A percentile compares a stretch with the other conserved stretches of the same genome.
Evolutionary conservation across 1,140 invertebrate genomes (phyloP).

Genomic region (Drosophila sp.): DNA sequence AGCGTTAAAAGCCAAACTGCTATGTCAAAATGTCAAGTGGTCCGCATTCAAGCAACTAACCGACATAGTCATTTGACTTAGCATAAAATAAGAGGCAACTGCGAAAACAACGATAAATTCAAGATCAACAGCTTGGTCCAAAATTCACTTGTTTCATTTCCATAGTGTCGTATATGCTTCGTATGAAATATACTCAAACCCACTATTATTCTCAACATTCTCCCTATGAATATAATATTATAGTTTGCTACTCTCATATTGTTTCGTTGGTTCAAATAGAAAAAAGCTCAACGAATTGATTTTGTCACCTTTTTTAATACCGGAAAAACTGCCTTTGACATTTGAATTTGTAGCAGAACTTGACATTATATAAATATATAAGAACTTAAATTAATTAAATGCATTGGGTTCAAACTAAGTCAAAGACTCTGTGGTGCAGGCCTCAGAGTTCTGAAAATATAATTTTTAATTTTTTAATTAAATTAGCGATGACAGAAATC

Average conservation of each 20-base stretch:
- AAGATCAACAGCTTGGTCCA: conserved; percentile 4
- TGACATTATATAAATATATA: background rate
- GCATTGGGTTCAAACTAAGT: no score
- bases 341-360: background rate
- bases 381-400: no score
- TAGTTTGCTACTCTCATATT: background rate
- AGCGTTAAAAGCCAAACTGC: conserved; percentile 20
- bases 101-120: background rate
- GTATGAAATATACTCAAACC: no score
- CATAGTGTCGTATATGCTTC: background rate
- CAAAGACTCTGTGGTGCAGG: no score
- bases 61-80: conserved; percentile 21
- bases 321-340: background rate
- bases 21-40: conserved; percentile 22
- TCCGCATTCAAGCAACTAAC: background rate
- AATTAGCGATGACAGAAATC: no score
- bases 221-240: background rate
- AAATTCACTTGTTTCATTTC: background rate
- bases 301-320: background rate
- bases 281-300: conserved; percentile 1
- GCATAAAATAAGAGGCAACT: background rate
- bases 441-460: no score
- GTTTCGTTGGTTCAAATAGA: background rate
- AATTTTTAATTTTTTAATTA: no score
- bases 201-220: no score